Evolutionary conservation across 2,113 vertebrate species (phyloP), one percentile per base, ranked within the genome.

Genomic region (Lasiurus borealis): DNA sequence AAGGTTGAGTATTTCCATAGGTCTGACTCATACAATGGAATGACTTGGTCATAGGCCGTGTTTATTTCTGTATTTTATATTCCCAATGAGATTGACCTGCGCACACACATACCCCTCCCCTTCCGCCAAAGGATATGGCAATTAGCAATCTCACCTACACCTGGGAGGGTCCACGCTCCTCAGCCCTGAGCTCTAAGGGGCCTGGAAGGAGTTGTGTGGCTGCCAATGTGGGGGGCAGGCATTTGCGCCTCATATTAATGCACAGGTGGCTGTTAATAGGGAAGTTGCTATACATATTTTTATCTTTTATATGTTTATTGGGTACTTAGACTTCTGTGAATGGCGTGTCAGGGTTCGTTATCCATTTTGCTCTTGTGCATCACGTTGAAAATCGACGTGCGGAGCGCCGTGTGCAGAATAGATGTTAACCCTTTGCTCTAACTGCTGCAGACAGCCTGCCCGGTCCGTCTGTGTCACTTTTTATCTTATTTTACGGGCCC

Each of bases 241-340:
- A 85, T 44, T 54, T 77, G 46, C 31, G 59, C 48, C 54, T 92
- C 8, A 25, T 68, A 94, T 87, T 46, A 34, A 94, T 90, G 90
- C 93, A 46, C 69, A 83, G 75, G 68, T 86, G 44, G 2, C 19
- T 91, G 72, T 93, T 92, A 86, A 78, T 34, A 54, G 40, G 36
- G 36, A 88, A 95, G 78, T 52, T 46, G 54, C 44, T 16, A 10
- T 16, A 19, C 50, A 72, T 72, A 72, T 95, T 85, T 90, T 80
- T 95, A 57, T 72, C 81, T 85, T 82, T 96, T 80, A 25, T 85
- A 25, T 89, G 11, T 92, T 96, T 94, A 82, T 88, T 77, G 62
- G 48, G 16, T 75, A 68, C 95, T 95, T 94, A n/a, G 88, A n/a
- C 54, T 91, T 96, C 68, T 92, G 78, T 94, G 72, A 88, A 94